Base-by-base conservation (phyloP, 2,888 invertebrate genomes). In the Athrips mouffetella region DNA sequence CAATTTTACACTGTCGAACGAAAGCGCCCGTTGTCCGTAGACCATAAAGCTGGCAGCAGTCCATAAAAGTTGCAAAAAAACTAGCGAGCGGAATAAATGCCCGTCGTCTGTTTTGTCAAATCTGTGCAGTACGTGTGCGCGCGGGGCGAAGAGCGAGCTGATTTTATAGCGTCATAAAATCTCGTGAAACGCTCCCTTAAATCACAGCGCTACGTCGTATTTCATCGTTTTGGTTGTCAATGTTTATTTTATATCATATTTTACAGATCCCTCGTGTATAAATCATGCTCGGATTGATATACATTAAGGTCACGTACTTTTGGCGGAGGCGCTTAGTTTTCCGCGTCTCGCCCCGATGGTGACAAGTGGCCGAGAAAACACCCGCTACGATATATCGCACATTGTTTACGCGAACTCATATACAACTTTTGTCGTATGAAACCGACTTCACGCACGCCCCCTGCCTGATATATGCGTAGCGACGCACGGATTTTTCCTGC, bases 181-280 rank as follows among this genome's bases (percentile, higher is more conserved):
- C 83, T 80, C 80, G 81, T 83, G 87, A 81, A 85, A 80, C 79
- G 76, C 81, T 80, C 83, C 84, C 86, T 85, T 87, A 87, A 86
- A 87, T 87, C 87, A 88, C 84, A 79, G 68, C 77, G 76, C 71
- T 76, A 70, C 81, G 80, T 80, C 87, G 82, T 88, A 86, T 86
- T 86, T 87, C 87, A 88, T 86, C 86, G 87, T 88, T 87, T 77
- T 74, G 86, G 80, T 83, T 88, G 87, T 88, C 87, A 86, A 87
- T 88, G 85, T 88, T 88, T 88, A 87, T 88, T 88, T 88, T 87
- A 87, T 88, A 84, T 88, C 86, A 88, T 87, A 88, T 87, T 88
- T 88, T 86, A 87, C 83, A 85, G 76, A 85, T 80, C 78, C 83
- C 77, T 73, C 79, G 76, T 65, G 76, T 83, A 85, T 86, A 86